Conservation (phyloP, 2,888 invertebrate genomes). For the Caenorhabditis uteleia region DNA sequence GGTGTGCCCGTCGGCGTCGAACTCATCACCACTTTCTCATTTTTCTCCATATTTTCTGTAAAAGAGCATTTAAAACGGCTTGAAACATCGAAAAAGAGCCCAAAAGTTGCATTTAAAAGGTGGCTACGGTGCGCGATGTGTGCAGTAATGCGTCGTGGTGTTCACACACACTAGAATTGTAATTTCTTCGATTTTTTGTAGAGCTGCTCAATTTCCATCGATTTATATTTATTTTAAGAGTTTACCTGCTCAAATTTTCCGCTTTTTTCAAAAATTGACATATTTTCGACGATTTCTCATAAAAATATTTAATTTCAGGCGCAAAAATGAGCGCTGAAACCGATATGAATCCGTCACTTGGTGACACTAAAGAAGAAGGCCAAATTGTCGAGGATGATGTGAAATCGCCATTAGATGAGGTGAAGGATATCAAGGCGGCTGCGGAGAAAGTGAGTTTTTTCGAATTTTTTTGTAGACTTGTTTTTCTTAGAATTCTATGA, state of each 20-base stretch:
- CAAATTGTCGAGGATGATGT: conserved; percentile 4
- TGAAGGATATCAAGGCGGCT: conserved; percentile 20
- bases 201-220: too few species aligned
- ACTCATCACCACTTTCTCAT: conserved; percentile 6
- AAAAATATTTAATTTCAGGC: background rate
- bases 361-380: background rate
- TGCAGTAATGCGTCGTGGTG: conserved; percentile 18
- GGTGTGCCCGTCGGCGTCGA: conserved; percentile 29
- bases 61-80: background rate
- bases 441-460: conserved; percentile 13
- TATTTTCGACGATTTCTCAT: conserved; percentile 1
- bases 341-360: too few species aligned
- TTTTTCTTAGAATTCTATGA: too few species aligned
- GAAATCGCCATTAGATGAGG: conserved; percentile 25
- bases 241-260: too few species aligned
- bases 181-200: background rate
- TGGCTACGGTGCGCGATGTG: conserved; percentile 12
- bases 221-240: too few species aligned
- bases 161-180: conserved; percentile 3
- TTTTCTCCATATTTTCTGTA: conserved; percentile 2
- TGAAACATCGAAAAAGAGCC: background rate
- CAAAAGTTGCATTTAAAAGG: background rate
- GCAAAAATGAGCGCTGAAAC: conserved; percentile 1
- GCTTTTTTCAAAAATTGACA: background rate
- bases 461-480: background rate